Evolutionary conservation across 2,797 vertebrate species (phyloP), one percentile per base, ranked within the genome.

Genomic region (Chelonia mydas): DNA sequence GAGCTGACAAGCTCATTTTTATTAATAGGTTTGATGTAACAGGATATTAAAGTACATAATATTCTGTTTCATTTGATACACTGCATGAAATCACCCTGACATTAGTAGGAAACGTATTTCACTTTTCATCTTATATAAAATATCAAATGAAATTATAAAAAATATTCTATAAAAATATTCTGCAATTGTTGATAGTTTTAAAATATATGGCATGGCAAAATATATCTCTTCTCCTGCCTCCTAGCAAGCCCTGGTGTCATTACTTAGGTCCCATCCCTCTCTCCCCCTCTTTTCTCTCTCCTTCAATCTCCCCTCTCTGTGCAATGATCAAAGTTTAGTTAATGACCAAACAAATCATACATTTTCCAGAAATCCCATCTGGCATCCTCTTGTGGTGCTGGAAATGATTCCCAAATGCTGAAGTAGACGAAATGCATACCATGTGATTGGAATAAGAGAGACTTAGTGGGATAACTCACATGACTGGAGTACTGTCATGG

Each of bases 1-100:
- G 27, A 87, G 16, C 13, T 55, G 45, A 85, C 4, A 88, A 85
- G 82, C 49, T 89, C 57, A 89, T 91, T 95, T 92, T 86, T 93
- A 93, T 90, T 94, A 61, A 80, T 57, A 86, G 55, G 3, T 41
- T 55, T 72, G 88, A 92, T 78, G 17, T 37, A 86, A 10, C 5
- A 11, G 7, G 33, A 53, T 33, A 83, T 57, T 84, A 84, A 94
- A 87, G 57, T 2, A 3, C 86, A 27, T 83, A 76, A 45, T 49
- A 3, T 59, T 27, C 59, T 84, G 37, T 37, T 88, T 90, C 3
- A 9, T 94, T 93, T 0, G 0, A 33, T 68, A 7, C 2, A 61
- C 84, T 37, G 76, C n/a, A 50, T 86, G 8, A 90, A 92, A 37
- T 19, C n/a, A 77, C 87, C n/a, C 57, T 86, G n/a, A 85, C 7